Base-by-base conservation (phyloP, 2,888 invertebrate species). In the Drosophila barbarae region DNA sequence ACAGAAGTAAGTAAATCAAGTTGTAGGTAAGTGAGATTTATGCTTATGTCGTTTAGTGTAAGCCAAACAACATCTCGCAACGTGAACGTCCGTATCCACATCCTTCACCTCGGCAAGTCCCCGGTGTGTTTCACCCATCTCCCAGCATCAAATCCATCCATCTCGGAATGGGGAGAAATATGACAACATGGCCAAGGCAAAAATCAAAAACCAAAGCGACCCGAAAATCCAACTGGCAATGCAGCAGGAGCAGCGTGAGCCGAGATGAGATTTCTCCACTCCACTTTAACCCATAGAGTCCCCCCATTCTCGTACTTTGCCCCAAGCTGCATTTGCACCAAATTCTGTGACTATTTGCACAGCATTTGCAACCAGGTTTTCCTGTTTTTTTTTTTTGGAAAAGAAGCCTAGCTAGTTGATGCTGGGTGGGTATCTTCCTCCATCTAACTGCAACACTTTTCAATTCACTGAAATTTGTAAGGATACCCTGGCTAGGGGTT, bases 21-120 rank as follows among this genome's bases (percentile, higher is more conserved):
- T 83, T 86, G 81, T 83, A 80, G 85, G 85, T 82, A 86, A 82
- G 85, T 83, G 82, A 82, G 82, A 82, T 82, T 82, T 82, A 82
- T 82, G 82, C 86, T 84, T 71, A 81, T 80, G 86, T 80, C 79
- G 79, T 81, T 80, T 85, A 81, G 81, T 83, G 83, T 78, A 78
- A 84, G 77, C 69, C 79, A 72, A 75, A 82, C 82, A 77, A 79
- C 73, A 77, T 85, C 77, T 85, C 84, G 81, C 84, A 81, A 71
- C 55, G 69, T 77, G 64, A 53, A 42, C 67, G 67, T 42, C 67
- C 67, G 55, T 35, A 63, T 63, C 67, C 53, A 52, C 15, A 18
- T 28, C 30, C 46, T 47, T 32, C 46, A 47, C 46, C 46, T 47
- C 46, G 5, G 30, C 1, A 21, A 47, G 46, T 47, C 30, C 46